Evolutionary conservation across 2,113 vertebrate genomes (phyloP).

Genomic region (Etia nguti): DNA sequence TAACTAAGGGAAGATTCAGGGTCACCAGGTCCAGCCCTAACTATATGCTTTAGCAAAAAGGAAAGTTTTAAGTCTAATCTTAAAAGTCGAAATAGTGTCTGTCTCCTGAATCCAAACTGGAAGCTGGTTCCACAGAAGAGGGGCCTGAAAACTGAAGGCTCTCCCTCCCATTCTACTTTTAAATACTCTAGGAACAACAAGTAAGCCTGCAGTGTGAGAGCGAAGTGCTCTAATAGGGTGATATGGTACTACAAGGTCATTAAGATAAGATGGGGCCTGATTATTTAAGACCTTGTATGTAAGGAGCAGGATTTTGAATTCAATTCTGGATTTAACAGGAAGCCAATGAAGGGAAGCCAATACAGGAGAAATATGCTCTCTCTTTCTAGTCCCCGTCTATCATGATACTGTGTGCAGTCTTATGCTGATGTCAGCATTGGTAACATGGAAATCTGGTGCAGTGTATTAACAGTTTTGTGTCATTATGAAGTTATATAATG

Average conservation of each 20-base stretch:
- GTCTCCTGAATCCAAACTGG: too few relatives aligned
- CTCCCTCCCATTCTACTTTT: background rate
- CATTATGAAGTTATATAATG: background rate
- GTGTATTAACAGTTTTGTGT: background rate
- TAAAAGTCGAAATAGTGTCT: too few relatives aligned
- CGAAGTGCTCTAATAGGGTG: background rate
- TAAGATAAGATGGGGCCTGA: background rate
- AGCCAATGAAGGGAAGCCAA: background rate
- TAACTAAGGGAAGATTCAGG: too few relatives aligned
- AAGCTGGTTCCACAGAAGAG: background rate
- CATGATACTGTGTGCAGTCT: background rate
- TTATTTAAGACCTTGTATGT: background rate
- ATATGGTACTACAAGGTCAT: background rate
- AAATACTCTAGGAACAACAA: background rate
- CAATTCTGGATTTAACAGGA: background rate
- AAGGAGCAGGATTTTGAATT: background rate
- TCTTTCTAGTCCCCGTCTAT: too few relatives aligned
- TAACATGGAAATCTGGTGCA: background rate
- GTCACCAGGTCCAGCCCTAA: too few relatives aligned
- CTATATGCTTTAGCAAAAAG: too few relatives aligned
- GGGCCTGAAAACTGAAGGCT: background rate
- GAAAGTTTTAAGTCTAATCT: too few relatives aligned
- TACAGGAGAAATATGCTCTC: background rate
- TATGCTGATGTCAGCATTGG: background rate
- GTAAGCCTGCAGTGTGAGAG: accelerated